Base-by-base conservation (phyloP, 2,113 vertebrate genomes). In the Psammodynastes pulverulentus region DNA sequence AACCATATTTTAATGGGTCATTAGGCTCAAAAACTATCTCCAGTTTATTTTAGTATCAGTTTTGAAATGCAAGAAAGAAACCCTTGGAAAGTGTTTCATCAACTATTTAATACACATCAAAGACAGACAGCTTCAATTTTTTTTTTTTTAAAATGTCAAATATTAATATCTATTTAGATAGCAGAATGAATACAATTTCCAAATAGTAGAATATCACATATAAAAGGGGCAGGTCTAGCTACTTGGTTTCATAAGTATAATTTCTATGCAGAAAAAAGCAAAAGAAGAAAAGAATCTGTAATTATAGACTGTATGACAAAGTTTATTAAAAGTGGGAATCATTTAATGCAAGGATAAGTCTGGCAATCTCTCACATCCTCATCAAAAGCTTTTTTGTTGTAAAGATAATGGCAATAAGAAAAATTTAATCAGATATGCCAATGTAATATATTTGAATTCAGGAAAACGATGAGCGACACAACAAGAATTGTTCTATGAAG, bases 91-190 rank as follows among this genome's bases (percentile, higher is more conserved):
- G 92, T 45, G 39, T 48, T 90, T 43, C 12, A 1, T 92, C 92
- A 92, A 90, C 34, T 88, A 62, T 49, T 39, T 52, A 21, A 93
- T 87, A 87, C 93, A 88, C 49, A 92, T 90, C 93, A 93, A 94
- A 86, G 93, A 89, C 89, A 39, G 93, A 94, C 90, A 87, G 95
- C 92, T 96, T 93, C 91, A 86, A 96, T 53, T 94, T 34, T 79
- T 88, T 52, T 90, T 53, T 94, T 34, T 79, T 88, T 52, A 90
- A 43, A 79, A 79, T 19, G 34, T 79, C 67, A 79, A 79, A 79
- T 34, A 39, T 39, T 79, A 79, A 79, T 39, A 39, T 39, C 17
- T 79, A 39, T 79, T 79, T 79, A 79, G 67, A 79, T 79, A 21
- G 7, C 67, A 79, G 15, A 72, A 21, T 79, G 34, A 79, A 39